Evolutionary conservation across 2,113 vertebrate species (phyloP).

Genomic region (Crotalus helleri): DNA sequence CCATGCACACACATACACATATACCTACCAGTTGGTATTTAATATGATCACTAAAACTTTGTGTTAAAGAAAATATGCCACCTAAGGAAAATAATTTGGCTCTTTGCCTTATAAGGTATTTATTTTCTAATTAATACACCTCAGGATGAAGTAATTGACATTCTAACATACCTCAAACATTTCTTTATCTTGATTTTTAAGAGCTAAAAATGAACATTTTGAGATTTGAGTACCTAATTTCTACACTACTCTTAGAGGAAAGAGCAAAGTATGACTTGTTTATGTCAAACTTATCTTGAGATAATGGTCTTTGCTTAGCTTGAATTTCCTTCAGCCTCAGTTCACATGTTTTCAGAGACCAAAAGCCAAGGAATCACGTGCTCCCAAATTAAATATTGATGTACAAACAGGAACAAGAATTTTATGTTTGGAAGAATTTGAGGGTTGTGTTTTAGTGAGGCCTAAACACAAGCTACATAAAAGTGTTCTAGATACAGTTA

Average conservation of each 20-base stretch:
- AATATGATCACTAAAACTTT: not conserved
- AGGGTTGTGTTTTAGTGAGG: not conserved
- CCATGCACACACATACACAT: not conserved
- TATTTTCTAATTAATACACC: not conserved
- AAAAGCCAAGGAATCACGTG: not conserved
- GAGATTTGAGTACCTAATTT: constrained; percentile 2
- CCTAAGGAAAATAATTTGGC: not conserved
- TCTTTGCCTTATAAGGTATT: not conserved
- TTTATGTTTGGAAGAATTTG: not conserved
- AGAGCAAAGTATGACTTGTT: not conserved
- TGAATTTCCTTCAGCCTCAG: not conserved
- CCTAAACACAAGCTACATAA: not conserved
- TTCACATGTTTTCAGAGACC: not conserved
- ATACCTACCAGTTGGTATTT: not conserved
- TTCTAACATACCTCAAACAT: not conserved
- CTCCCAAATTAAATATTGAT: not conserved
- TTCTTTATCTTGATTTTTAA: not conserved
- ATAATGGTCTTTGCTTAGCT: not conserved
- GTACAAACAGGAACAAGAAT: not conserved
- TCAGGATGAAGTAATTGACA: not conserved
- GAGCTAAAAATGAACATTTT: not conserved
- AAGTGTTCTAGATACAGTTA: not conserved
- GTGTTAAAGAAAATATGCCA: not conserved
- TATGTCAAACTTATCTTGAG: not conserved
- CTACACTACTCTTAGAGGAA: not conserved